Evolutionary conservation across 2,797 vertebrate genomes (phyloP).

Genomic region (Enteromius afrohamiltoni): DNA sequence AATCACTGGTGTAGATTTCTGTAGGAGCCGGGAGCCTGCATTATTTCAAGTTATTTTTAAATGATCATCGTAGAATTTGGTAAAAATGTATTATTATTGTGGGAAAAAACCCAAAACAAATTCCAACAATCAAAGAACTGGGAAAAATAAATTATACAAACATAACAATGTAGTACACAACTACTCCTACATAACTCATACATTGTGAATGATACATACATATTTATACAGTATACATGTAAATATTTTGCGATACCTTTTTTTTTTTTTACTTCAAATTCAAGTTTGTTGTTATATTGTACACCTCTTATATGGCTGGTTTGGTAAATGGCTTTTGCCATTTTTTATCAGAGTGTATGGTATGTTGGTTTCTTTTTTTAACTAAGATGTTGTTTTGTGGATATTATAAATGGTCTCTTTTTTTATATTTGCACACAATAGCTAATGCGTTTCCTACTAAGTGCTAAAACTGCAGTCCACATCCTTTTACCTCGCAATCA

Average conservation of each 20-base stretch:
- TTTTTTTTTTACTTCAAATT: background rate
- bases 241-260: too few relatives aligned
- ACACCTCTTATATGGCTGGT: background rate
- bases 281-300: background rate
- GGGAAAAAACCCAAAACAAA: background rate
- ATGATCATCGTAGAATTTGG: background rate
- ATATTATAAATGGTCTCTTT: background rate
- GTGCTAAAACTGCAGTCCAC: background rate
- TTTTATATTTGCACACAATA: background rate
- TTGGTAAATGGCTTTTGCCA: background rate
- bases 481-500: too few relatives aligned
- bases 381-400: background rate
- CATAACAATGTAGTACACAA: too few relatives aligned
- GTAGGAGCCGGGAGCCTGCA: background rate
- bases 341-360: background rate
- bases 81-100: background rate
- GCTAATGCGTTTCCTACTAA: background rate
- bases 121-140: too few relatives aligned
- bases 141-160: too few relatives aligned
- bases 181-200: too few relatives aligned
- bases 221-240: too few relatives aligned
- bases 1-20: background rate
- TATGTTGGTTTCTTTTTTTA: background rate
- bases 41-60: background rate
- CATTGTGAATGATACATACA: background rate